Evolutionary conservation across 2,888 invertebrate species (phyloP), one percentile per base, ranked within the genome.

Genomic region (Tillus elongatus): DNA sequence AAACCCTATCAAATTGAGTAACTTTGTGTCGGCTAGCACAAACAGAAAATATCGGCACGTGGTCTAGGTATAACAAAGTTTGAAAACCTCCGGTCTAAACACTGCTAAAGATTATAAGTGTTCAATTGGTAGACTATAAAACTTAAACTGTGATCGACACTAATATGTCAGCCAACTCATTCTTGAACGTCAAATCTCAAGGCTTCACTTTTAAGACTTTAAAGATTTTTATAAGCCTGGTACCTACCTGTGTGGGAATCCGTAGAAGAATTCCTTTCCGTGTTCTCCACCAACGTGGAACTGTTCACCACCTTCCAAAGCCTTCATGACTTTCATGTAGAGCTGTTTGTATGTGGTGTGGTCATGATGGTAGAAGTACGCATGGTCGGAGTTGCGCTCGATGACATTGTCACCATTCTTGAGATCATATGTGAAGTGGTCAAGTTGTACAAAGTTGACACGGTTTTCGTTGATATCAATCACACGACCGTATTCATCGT

Each of bases 361-460:
- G 59, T 86, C 82, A 35, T 72, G 68, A 33, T 71, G 68, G 43
- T 74, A 72, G 57, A 74, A 75, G 53, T 72, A 69, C 65, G 77
- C 79, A 34, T 85, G 78, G 27, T 70, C 58, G 30, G 82, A 82
- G 60, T 71, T 74, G 46, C 85, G 79, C 14, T 74, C 68, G 50
- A 87, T 73, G 9, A 69, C 68, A 60, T 83, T 86, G 51, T 71
- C 64, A 11, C 86, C 86, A 41, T 69, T 66, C 15, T 61, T 67
- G 42, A 86, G 63, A 46, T 74, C 71, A 61, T 71, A 71, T 6
- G 71, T 44, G 69, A 82, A 72, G 40, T 61, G 59, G 56, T 80
- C 80, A 14, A 79, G 58, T 56, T 74, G 69, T 42, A 74, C 71
- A 54, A 78, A 79, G 57, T 77, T 72, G 51, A 68, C 62, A 58